phyloP scores from a whole-genome alignment of 2,888 invertebrate species.

The Tipula helvola region DNA sequence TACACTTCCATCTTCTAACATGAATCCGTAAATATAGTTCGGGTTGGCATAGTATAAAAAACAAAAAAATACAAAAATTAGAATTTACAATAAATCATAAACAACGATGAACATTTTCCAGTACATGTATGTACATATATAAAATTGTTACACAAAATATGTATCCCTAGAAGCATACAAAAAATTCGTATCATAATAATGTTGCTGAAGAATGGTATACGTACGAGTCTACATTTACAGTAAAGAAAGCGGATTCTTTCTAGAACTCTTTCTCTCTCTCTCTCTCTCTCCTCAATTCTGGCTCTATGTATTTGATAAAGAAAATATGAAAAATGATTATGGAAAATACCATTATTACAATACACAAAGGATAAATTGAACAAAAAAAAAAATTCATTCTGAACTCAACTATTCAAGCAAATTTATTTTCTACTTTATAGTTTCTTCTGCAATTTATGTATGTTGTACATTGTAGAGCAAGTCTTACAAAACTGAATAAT shows the following conservation, averaged over 20 bases:
- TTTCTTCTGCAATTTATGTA: background rate
- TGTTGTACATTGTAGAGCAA: background rate
- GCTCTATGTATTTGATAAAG: background rate
- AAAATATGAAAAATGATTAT: constrained; percentile 4
- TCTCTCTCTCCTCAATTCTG: background rate
- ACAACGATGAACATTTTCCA: background rate
- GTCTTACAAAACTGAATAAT: background rate
- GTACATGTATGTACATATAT: background rate
- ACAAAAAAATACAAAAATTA: background rate
- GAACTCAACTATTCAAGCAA: background rate
- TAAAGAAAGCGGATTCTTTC: background rate
- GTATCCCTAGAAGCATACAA: background rate
- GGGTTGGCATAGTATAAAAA: background rate
- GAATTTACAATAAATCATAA: background rate
- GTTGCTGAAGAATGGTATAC: background rate
- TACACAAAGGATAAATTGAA: background rate
- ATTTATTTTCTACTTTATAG: background rate
- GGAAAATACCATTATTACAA: constrained; percentile 4
- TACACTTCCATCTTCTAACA: background rate
- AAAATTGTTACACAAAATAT: background rate
- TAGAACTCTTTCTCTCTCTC: background rate
- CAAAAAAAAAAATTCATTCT: background rate
- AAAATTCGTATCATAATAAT: background rate
- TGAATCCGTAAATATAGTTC: background rate
- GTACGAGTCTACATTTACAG: background rate